A percentile compares a stretch with the other conserved stretches of the same genome.
These are phyloP conservation scores for Cyaniris semiargus DNA, from an alignment of 2,888 invertebrate genomes.

Conservation along the genomic window DNA sequence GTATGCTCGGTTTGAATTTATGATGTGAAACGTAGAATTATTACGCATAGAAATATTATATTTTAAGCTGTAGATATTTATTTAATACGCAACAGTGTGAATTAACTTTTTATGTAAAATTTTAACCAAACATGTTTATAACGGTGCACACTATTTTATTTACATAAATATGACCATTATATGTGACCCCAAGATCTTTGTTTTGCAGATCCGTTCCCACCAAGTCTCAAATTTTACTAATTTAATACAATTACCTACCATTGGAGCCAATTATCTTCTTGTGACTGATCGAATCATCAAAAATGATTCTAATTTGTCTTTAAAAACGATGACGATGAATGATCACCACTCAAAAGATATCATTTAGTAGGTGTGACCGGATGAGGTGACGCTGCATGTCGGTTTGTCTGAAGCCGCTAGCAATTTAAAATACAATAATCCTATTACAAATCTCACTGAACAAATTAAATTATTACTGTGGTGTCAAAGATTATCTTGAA, in stretches of 20 bases:
- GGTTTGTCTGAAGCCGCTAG: conserved; percentile 16
- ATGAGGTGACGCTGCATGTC: conserved; percentile 13
- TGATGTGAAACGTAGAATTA: conserved; percentile 16
- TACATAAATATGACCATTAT: no score
- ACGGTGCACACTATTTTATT: no score
- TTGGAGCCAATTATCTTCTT: conserved; percentile 7
- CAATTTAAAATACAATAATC: conserved; percentile 23
- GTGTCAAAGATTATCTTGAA: not conserved
- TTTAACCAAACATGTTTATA: no score
- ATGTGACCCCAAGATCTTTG: not conserved
- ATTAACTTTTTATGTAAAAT: no score
- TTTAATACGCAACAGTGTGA: not conserved
- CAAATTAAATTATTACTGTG: not conserved
- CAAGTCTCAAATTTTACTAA: not conserved
- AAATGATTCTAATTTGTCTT: conserved; percentile 29
- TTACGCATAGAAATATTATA: not conserved
- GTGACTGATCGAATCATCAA: conserved; percentile 25
- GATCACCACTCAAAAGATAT: conserved; percentile 17
- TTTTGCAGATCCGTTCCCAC: not conserved
- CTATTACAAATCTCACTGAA: conserved; percentile 12
- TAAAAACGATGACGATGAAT: conserved; percentile 22
- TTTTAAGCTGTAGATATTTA: not conserved
- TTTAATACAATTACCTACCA: not conserved
- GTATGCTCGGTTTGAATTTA: conserved; percentile 10
- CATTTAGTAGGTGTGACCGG: conserved; percentile 28